phyloP scores from a whole-genome alignment of 2,113 vertebrate genomes.

The Dasyurus viverrinus region DNA sequence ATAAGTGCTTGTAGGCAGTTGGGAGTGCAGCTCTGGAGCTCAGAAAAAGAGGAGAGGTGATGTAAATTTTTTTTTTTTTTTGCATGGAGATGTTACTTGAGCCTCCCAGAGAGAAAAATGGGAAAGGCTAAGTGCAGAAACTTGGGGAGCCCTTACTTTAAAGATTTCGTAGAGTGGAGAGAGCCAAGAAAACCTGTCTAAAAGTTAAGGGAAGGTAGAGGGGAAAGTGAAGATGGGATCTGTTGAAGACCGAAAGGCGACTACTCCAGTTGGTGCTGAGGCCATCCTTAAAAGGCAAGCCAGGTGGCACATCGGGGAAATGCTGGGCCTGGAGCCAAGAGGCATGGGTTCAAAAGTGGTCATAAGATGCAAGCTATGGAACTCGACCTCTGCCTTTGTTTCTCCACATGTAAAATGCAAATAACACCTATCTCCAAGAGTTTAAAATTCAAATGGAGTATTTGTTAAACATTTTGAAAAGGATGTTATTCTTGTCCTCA shows the following conservation, averaged over 20 bases:
- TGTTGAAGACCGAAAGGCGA: not conserved
- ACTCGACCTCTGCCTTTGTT: not conserved
- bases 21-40: not conserved
- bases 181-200: not conserved
- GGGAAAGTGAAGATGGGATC: not conserved
- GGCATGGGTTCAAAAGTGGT: not conserved
- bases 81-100: not conserved
- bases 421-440: not conserved
- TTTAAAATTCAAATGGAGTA: not conserved
- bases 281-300: not conserved
- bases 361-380: not conserved
- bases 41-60: not conserved
- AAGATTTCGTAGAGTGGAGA: not conserved
- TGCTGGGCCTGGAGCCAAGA: not conserved
- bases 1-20: not conserved
- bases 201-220: not conserved
- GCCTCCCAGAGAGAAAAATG: not conserved
- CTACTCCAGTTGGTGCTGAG: not conserved
- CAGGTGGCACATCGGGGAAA: not conserved
- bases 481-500: not conserved
- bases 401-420: not conserved
- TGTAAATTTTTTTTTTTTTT: not conserved
- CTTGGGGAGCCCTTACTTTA: not conserved
- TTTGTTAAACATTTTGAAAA: not conserved
- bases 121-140: not conserved